Evolutionary conservation across 35 echinoderm and acorn worm genomes (phyloP).

Genomic region (Heliocidaris tuberculata): DNA sequence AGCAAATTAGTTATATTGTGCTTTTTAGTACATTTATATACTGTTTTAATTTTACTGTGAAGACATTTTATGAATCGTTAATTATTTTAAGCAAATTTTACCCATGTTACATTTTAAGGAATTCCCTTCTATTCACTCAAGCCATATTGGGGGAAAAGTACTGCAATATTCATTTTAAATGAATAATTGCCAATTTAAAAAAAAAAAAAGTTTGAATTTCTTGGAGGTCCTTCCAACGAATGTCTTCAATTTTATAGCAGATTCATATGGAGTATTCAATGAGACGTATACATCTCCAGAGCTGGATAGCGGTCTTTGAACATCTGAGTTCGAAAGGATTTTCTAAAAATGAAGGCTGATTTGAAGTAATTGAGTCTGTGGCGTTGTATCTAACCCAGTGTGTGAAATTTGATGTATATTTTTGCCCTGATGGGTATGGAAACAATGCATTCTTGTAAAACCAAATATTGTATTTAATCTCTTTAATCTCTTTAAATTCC

Average conservation of each 20-base stretch:
- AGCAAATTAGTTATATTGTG: background rate
- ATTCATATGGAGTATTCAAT: background rate
- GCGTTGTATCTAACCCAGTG: background rate
- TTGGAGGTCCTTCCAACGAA: background rate
- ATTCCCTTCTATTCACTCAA: background rate
- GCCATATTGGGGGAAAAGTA: background rate
- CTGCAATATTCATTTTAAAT: background rate
- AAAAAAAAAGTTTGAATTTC: background rate
- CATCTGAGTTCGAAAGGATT: background rate
- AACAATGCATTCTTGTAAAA: background rate
- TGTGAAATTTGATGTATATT: conserved; percentile 18
- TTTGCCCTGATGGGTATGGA: background rate
- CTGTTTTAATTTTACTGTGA: background rate
- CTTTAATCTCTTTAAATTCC: too few species aligned
- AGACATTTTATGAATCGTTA: background rate
- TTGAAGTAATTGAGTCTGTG: background rate
- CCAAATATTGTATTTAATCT: conserved; percentile 6
- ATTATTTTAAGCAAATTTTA: background rate
- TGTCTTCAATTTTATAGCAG: background rate
- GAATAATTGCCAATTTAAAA: background rate
- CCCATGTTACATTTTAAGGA: background rate
- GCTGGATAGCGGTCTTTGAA: background rate
- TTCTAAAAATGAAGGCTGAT: too few species aligned
- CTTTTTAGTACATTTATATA: background rate
- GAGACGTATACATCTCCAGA: background rate